Evolutionary conservation across 1,140 invertebrate genomes (phyloP), one percentile per base, ranked within the genome.

Genomic region (Drosophila nebulosa): DNA sequence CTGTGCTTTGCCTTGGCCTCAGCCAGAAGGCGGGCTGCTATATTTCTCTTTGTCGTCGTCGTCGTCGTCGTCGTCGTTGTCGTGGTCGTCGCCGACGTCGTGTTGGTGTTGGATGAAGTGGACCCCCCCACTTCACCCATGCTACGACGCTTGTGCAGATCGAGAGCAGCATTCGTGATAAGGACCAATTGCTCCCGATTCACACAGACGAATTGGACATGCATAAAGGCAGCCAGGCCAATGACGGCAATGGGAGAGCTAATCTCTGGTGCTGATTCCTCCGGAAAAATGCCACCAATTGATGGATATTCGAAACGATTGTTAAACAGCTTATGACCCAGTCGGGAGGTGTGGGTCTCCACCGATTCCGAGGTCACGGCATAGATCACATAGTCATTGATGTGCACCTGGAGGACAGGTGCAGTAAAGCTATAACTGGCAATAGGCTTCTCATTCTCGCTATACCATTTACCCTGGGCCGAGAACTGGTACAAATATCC

Each of bases 331-430:
- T 93, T 92, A 83, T 95, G 93, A 0, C 94, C 93, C 32, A 94
- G 92, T 32, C 95, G 92, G 26, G 95, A 92, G 0, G 96, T 96
- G 73, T 96, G 96, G 0, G 95, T 95, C 88, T 97, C 96, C 4
- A 97, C 92, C 1, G 96, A 96, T 64, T 94, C 95, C 39, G 95
- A 94, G 1, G 96, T 97, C 0, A 97, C 89, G 0, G 95, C 96
- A 88, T 96, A 96, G 1, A 97, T 86, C 55, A 96, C 93, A 58
- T 94, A 94, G 63, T 94, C 92, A 76, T 96, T 95, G 10, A 96
- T 91, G 5, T 93, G 93, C 27, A 96, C 93, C 52, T 94, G 92
- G 65, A 93, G 92, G 10, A 96, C 94, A 1, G 94, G 93, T 1
- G 95, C 94, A 0, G 95, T 96, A 65, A 96, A 96, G 4, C 94